These are phyloP conservation scores for Heterodera carotae DNA, from an alignment of 1,140 invertebrate genomes.

Conservation along the genomic window DNA sequence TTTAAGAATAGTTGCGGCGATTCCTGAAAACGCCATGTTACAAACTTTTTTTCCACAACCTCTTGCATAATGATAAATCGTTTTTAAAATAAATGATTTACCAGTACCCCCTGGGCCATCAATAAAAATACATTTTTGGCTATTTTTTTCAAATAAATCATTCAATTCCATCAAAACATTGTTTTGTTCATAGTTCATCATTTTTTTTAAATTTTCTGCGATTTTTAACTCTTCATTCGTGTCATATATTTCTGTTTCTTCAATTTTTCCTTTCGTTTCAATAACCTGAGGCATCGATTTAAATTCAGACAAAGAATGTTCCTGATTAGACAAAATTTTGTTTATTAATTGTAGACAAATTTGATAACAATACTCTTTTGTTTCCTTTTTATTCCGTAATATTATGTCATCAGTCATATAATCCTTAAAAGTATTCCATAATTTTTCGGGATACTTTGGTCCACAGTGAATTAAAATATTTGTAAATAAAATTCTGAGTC, in stretches of 20 bases:
- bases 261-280: background rate
- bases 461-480: too few species aligned
- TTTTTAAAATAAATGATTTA: too few species aligned
- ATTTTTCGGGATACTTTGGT: conserved; percentile 9
- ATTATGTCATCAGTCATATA: too few species aligned
- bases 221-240: conserved; percentile 4
- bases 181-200: background rate
- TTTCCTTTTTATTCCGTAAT: background rate
- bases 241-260: background rate
- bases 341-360: background rate
- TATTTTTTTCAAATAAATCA: too few species aligned
- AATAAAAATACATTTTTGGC: too few species aligned
- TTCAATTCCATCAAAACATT: too few species aligned
- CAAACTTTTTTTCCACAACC: too few species aligned
- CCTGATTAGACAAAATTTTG: background rate
- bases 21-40: too few species aligned
- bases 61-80: too few species aligned
- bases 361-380: background rate
- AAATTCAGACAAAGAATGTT: background rate
- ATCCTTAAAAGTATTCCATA: conserved; percentile 10
- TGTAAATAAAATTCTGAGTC: background rate
- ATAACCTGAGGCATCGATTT: background rate
- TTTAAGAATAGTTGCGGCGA: too few species aligned
- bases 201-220: background rate
- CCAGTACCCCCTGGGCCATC: too few species aligned